Conservation (phyloP, 2,113 vertebrate species). For the Engystomops pustulosus region DNA sequence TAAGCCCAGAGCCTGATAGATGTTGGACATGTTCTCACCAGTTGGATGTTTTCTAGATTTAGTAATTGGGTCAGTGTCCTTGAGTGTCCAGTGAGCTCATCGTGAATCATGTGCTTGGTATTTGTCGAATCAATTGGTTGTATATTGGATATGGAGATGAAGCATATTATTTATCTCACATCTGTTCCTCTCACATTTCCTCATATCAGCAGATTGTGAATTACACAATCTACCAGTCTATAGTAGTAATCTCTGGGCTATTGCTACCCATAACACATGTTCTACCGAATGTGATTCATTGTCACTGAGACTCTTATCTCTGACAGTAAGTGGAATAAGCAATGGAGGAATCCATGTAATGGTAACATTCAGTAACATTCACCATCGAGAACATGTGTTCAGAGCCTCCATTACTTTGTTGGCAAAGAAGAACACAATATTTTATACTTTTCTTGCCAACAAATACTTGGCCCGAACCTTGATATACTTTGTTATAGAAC, state of each 20-base stretch:
- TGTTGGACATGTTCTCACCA: neutral
- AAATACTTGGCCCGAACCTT: too few species aligned
- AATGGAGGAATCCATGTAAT: neutral
- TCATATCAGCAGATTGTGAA: slow-evolving; percentile 30
- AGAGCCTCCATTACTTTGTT: too few species aligned
- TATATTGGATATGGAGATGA: slow-evolving; percentile 17
- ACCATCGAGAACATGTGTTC: too few species aligned
- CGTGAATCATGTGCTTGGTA: slow-evolving; percentile 25
- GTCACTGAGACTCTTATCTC: neutral
- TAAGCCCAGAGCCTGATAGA: neutral
- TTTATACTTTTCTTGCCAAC: too few species aligned
- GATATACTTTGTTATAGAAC: too few species aligned
- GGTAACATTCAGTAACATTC: too few species aligned
- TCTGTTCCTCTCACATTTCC: slow-evolving; percentile 48
- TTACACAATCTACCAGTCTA: neutral
- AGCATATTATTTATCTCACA: slow-evolving; percentile 34
- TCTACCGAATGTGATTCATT: neutral
- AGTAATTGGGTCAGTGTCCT: neutral
- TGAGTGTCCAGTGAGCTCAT: slow-evolving; percentile 3
- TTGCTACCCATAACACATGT: neutral
- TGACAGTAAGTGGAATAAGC: too few species aligned
- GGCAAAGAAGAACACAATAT: too few species aligned
- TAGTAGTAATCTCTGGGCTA: neutral
- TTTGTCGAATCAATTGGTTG: slow-evolving; percentile 42
- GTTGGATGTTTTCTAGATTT: slow-evolving; percentile 13